Base-by-base conservation (phyloP, 2,113 vertebrate species). In the Sula dactylatra region DNA sequence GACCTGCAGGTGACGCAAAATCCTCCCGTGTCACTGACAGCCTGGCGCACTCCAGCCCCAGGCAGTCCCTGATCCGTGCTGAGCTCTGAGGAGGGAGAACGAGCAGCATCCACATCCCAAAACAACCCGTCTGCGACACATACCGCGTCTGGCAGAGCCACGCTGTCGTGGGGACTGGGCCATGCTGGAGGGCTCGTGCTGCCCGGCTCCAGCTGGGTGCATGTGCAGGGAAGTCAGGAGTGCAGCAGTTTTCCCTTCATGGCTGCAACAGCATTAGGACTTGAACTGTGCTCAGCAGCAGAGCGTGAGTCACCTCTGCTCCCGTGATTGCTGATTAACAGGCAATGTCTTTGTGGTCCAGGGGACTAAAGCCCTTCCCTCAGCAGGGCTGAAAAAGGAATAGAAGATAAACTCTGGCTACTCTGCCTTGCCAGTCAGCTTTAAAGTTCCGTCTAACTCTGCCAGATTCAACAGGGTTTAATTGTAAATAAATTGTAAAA, bases 181-280 rank as follows among this genome's bases (percentile, higher is more conserved):
- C 4, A 6, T 91, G 62, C 52, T 1, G 2, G 24, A 31, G 22
- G 36, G 18, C 27, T 67, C 2, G 0, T n/a, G 26, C 50, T 79
- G 31, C 45, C 40, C 0, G 0, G 45, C 56, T n/a, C 69, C 0
- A 2, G 8, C 21, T 8, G 44, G 42, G 32, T 55, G 36, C 7
- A 7, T 0, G 4, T 44, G 9, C 26, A 2, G 4, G 34, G 31
- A 4, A 32, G 44, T 3, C 72, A 32, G 36, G 42, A 62, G 11
- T 1, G 25, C 58, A 17, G 59, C 10, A 34, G 7, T 15, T 88
- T 64, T 50, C 16, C n/a, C 4, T 9, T 22, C 38, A 18, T 0
- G 2, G 32, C 64, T 31, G 16, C 59, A n/a, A 4, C 18, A 6
- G 50, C 0, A 0, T 1, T 9, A 11, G 29, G 34, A 14, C 11